A percentile compares a stretch with the other conserved stretches of the same genome.
These are phyloP conservation scores for Orussus abietinus DNA, from an alignment of 1,140 invertebrate genomes.

Conservation along the genomic window DNA sequence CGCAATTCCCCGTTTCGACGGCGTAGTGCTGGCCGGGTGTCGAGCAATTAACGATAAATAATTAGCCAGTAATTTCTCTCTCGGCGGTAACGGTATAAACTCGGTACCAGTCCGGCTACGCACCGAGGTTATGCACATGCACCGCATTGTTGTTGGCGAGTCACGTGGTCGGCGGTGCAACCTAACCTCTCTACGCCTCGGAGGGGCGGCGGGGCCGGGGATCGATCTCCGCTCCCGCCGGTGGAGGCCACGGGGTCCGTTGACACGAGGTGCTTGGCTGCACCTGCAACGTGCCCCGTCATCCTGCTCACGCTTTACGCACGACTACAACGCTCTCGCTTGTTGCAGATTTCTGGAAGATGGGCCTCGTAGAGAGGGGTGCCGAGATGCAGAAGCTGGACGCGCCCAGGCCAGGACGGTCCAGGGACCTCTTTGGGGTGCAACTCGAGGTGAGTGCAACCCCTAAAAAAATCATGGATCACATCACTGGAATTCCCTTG, in stretches of 20 bases:
- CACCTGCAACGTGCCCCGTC: not conserved
- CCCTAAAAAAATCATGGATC: no score
- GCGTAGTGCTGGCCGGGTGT: slow-evolving; percentile 17
- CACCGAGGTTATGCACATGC: slow-evolving; percentile 16
- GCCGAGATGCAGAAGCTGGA: slow-evolving; percentile 42
- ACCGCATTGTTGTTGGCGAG: slow-evolving; percentile 19
- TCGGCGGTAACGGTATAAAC: slow-evolving; percentile 29
- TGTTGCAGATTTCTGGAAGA: slow-evolving; percentile 29
- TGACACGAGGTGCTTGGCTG: no score
- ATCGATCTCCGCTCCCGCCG: no score
- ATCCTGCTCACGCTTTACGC: not conserved
- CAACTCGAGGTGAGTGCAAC: slow-evolving; percentile 61
- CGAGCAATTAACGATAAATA: slow-evolving; percentile 45
- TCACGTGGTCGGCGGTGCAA: no score
- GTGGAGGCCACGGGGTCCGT: no score
- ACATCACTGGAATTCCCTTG: no score
- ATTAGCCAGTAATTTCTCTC: slow-evolving; percentile 30
- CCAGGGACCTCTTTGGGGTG: slow-evolving; percentile 61
- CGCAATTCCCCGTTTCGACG: no score
- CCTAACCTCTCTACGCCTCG: no score
- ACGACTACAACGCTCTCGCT: not conserved
- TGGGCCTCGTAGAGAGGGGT: slow-evolving; percentile 46
- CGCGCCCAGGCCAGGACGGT: slow-evolving; percentile 46
- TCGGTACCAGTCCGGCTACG: slow-evolving; percentile 5
- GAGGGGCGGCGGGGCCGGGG: no score